These are phyloP conservation scores for Dolichomitus sp. DNA, from an alignment of 2,888 invertebrate species.

Conservation along the genomic window DNA sequence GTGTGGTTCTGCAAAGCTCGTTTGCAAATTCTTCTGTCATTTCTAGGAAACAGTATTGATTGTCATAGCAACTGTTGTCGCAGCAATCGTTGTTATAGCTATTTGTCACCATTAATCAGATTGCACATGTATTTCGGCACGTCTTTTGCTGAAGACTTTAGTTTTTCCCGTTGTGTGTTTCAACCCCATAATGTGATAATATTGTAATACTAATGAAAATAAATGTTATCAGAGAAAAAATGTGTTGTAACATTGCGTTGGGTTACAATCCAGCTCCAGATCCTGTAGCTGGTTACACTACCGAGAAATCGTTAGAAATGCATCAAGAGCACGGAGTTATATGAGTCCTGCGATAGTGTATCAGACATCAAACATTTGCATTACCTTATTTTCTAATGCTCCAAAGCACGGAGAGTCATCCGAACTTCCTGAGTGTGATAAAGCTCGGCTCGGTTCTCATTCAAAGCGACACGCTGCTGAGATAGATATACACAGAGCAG, in stretches of 20 bases:
- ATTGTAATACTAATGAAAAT: not conserved
- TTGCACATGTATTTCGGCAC: no score
- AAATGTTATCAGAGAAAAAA: not conserved
- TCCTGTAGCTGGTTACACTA: not conserved
- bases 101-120: no score
- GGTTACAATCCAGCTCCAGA: no score
- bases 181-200: no score
- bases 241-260: not conserved
- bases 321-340: not conserved
- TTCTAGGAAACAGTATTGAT: no score
- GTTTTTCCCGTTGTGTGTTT: no score
- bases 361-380: conserved; percentile 4
- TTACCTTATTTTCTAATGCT: not conserved
- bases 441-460: conserved; percentile 16
- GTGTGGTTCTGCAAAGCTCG: no score
- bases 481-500: conserved; percentile 11
- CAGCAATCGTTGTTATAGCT: no score
- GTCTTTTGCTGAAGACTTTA: no score
- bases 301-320: conserved; percentile 17
- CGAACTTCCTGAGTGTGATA: conserved; percentile 14
- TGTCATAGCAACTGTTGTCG: no score
- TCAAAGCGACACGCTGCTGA: conserved; percentile 29
- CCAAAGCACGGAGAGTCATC: conserved; percentile 1
- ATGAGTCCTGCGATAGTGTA: conserved; percentile 1
- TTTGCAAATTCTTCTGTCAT: no score